Percentiles rank a stretch among this genome's conserved stretches.
phyloP scores from a whole-genome alignment of 2,888 invertebrate species.

The Brachypterus glaber region DNA sequence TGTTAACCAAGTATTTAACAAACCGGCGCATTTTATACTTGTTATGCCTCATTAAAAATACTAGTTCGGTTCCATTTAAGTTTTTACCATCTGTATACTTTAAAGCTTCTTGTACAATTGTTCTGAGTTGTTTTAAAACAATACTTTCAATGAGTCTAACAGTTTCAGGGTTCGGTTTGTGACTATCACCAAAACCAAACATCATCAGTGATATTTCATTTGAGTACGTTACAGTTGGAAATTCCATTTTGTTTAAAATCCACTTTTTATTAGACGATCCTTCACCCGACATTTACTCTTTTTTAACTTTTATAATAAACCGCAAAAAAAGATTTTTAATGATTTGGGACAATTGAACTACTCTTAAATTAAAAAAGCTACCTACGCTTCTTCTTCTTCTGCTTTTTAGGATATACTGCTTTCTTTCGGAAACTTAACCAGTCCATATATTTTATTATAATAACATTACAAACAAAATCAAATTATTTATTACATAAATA shows the following conservation, averaged over 20 bases:
- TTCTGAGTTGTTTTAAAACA: constrained; percentile 68
- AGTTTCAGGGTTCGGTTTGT: constrained; percentile 70
- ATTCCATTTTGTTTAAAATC: constrained; percentile 17
- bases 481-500: no score
- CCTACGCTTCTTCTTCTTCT: no score
- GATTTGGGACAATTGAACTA: no score
- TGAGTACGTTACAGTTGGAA: constrained; percentile 41
- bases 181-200: constrained; percentile 89
- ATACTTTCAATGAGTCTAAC: constrained; percentile 78
- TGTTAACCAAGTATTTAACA: constrained; percentile 59
- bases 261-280: neutral
- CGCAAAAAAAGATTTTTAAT: neutral
- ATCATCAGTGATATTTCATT: constrained; percentile 77
- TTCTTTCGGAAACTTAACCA: no score
- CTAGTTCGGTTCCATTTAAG: constrained; percentile 53
- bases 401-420: no score
- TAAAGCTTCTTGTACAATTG: constrained; percentile 66
- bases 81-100: constrained; percentile 52
- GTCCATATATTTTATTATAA: no score
- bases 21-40: constrained; percentile 66
- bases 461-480: no score
- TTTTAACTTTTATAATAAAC: neutral
- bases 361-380: no score
- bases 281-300: no score
- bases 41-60: constrained; percentile 76